Evolutionary conservation across 2,797 vertebrate genomes (phyloP), one percentile per base, ranked within the genome.

Genomic region (Mycteria americana): DNA sequence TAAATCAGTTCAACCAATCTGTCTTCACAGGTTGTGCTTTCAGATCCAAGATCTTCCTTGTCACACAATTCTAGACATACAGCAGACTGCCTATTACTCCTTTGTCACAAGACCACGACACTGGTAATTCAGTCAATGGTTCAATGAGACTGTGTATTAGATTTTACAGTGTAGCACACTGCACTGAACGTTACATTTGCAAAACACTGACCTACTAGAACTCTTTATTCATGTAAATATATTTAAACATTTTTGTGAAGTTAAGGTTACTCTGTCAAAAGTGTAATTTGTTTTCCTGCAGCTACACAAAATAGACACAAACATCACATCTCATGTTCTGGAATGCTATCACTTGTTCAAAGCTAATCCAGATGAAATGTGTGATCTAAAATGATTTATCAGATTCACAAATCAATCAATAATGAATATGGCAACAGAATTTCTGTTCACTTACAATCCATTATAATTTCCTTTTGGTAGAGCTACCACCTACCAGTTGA

Each of bases 351-450:
- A 46, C 39, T 91, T 59, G 13, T 77, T 85, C 75, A 83, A 80
- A 89, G 56, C 48, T 53, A 59, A 77, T 80, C 68, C 85, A 80
- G 82, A 95, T 70, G 51, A 85, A 89, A 88, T 41, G 10, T n/a
- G 51, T 56, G 54, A 85, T 63, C 43, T 60, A 59, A 87, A 94
- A 67, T 80, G 12, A 94, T 87, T 87, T 68, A 94, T 74, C 77
- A 72, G 43, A 39, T 82, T 92, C 67, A 92, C 46, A 93, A 60
- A 95, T 73, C 80, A 93, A 78, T 59, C 69, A 65, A 35, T 90
- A 93, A 86, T 54, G 13, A 57, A 84, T 54, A 85, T 7, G 19
- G 74, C n/a, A 90, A 91, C 39, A 67, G 31, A 85, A 67, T 64
- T 95, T 41, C 85, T 81, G 57, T 56, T 94, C 76, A 89, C 35